Percentiles rank a stretch among this genome's conserved stretches.
Conservation (phyloP, 2,797 vertebrate species). For the Cichlasoma orientale region DNA sequence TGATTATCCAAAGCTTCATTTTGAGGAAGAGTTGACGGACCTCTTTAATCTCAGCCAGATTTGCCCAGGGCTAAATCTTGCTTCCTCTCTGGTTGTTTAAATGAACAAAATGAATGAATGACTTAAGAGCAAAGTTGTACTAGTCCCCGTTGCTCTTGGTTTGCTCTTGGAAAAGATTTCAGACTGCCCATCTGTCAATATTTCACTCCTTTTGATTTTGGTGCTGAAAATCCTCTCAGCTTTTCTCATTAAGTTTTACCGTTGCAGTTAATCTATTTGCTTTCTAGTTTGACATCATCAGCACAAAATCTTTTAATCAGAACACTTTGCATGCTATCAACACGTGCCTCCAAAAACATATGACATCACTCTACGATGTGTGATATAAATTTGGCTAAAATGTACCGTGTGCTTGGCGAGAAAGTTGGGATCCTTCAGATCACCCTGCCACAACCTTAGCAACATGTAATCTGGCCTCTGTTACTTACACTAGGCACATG, state of each 20-base stretch:
- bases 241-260: slow-evolving; percentile 43
- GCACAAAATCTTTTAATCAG: not conserved
- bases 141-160: slow-evolving; percentile 47
- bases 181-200: slow-evolving; percentile 66
- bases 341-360: not conserved
- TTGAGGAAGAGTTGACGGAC: slow-evolving; percentile 71
- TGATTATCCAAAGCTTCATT: slow-evolving; percentile 70
- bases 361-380: not conserved
- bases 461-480: slow-evolving; percentile 76
- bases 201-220: slow-evolving; percentile 49
- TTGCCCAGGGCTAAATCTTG: slow-evolving; percentile 61
- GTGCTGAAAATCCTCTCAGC: slow-evolving; percentile 42
- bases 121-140: slow-evolving; percentile 17
- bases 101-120: slow-evolving; percentile 35
- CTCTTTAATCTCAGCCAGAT: slow-evolving; percentile 76
- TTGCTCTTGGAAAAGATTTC: slow-evolving; percentile 52
- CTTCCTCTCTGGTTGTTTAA: slow-evolving; percentile 41
- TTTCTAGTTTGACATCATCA: not conserved
- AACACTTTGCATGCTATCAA: not conserved
- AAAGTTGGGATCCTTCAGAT: slow-evolving; percentile 51
- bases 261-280: slow-evolving; percentile 24
- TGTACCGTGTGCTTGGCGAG: slow-evolving; percentile 38
- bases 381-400: slow-evolving; percentile 29
- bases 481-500: slow-evolving; percentile 75
- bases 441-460: slow-evolving; percentile 56